A percentile compares a stretch with the other conserved stretches of the same genome.
Evolutionary conservation across 2,888 invertebrate species (phyloP).

Genomic region (Molanna angustata): DNA sequence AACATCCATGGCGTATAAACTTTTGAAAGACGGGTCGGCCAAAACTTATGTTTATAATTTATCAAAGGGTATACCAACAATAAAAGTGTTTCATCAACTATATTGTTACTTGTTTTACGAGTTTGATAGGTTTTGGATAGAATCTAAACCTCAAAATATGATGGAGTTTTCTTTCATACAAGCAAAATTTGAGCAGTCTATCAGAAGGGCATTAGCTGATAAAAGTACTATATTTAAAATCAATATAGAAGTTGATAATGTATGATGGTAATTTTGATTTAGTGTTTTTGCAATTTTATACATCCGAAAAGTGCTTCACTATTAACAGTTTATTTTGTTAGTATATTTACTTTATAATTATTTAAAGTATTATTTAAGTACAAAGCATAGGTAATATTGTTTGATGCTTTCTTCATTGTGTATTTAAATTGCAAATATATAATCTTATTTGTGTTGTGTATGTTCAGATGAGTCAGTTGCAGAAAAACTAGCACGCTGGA

Average conservation of each 20-base stretch:
- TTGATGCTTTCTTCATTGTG: too few species aligned
- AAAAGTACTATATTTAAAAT: slow-evolving; percentile 73
- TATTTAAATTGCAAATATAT: too few species aligned
- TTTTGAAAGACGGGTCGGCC: slow-evolving; percentile 77
- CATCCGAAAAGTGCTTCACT: too few species aligned
- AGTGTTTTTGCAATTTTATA: too few species aligned
- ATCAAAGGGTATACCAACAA: slow-evolving; percentile 61
- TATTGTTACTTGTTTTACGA: slow-evolving; percentile 93
- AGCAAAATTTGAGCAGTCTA: slow-evolving; percentile 77
- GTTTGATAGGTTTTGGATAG: slow-evolving; percentile 93
- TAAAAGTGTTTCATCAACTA: slow-evolving; percentile 85
- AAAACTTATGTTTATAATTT: slow-evolving; percentile 91
- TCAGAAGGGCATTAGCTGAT: slow-evolving; percentile 65
- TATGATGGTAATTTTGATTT: too few species aligned
- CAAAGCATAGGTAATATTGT: too few species aligned
- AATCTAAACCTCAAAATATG: slow-evolving; percentile 86
- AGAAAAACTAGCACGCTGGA: too few species aligned
- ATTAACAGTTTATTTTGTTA: too few species aligned
- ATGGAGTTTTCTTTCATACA: slow-evolving; percentile 94
- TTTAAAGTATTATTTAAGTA: too few species aligned
- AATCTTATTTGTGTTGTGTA: too few species aligned
- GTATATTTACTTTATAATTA: too few species aligned
- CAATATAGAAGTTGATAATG: slow-evolving; percentile 73
- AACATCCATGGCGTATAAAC: slow-evolving; percentile 83
- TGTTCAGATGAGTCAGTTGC: too few species aligned